Base-by-base conservation (phyloP, 2,888 invertebrate species). In the Acronicta aceris region DNA sequence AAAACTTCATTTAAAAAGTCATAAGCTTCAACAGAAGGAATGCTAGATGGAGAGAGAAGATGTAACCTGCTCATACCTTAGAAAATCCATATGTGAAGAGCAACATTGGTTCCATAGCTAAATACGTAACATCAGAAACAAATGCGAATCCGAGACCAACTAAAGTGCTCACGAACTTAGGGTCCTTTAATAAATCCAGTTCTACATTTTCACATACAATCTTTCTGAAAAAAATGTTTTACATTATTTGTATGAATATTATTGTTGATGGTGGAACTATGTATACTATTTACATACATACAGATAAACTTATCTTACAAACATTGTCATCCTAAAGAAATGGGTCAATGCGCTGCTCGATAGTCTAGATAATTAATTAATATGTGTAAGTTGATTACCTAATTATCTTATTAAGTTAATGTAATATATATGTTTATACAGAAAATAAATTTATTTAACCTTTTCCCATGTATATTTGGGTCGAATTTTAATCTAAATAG, bases 101-200 rank as follows among this genome's bases (percentile, higher is more conserved):
- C 65, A 96, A 89, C 87, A 96, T 89, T 0, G 96, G 96, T 71
- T 96, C 93, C 81, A 97, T 92, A 0, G 95, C 95, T 33, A 95
- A 85, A 71, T 97, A 97, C 0, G 95, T 96, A 16, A 95, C 95
- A 77, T 97, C 96, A 2, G 96, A 95, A 0, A 95, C 95, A 63
- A 96, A 95, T 0, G 95, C 95, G 50, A 96, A 95, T 3, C 96
- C 95, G 7, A 96, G 87, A 1, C 96, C 97, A 2, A 94, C 78
- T 17, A 94, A 76, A 13, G 89, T 94, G 76, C 88, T 93, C 36
- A 90, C 87, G 59, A 89, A 94, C 63, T 83, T 90, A 55, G 83
- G 95, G 74, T 86, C 90, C 70, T 89, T 93, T 43, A 94, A 61
- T 15, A 94, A 79, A 62, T 93, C 93, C 38, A 94, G 21, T 54